Evolutionary conservation across 2,797 vertebrate genomes (phyloP).

Genomic region (Chiloscyllium punctatum): DNA sequence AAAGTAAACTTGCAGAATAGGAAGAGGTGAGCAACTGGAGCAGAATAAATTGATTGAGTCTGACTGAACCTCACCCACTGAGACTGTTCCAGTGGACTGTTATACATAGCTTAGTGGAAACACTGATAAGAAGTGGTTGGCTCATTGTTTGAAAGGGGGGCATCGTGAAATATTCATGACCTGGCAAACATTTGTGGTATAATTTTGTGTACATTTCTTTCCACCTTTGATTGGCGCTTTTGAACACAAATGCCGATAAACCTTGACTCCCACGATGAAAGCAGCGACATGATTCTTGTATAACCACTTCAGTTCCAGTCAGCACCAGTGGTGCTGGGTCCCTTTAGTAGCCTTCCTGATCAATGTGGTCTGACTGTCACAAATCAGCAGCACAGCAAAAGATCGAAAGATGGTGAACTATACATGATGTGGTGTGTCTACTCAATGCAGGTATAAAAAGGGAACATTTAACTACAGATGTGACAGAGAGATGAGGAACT

Average conservation of each 20-base stretch:
- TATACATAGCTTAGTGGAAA: not conserved
- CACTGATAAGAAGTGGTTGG: not conserved
- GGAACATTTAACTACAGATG: not conserved
- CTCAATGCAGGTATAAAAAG: not conserved
- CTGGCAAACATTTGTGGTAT: not conserved
- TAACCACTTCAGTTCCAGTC: not conserved
- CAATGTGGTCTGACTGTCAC: not conserved
- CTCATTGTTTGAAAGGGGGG: not conserved
- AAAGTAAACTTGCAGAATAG: not conserved
- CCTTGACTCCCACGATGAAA: not conserved
- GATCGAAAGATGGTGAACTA: not conserved
- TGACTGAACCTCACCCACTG: not conserved
- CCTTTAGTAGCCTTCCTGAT: not conserved
- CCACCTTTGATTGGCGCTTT: not conserved
- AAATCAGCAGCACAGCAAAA: not conserved
- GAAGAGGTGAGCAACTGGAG: not conserved
- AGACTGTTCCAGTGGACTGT: not conserved
- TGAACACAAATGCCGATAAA: not conserved
- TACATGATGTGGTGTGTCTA: not conserved
- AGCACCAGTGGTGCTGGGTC: not conserved
- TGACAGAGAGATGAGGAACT: not conserved
- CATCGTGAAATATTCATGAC: not conserved
- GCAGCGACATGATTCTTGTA: not conserved
- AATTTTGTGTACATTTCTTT: not conserved
- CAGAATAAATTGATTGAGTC: not conserved